These are phyloP conservation scores for Argyra leucocephala DNA, from an alignment of 2,888 invertebrate genomes.

Conservation along the genomic window DNA sequence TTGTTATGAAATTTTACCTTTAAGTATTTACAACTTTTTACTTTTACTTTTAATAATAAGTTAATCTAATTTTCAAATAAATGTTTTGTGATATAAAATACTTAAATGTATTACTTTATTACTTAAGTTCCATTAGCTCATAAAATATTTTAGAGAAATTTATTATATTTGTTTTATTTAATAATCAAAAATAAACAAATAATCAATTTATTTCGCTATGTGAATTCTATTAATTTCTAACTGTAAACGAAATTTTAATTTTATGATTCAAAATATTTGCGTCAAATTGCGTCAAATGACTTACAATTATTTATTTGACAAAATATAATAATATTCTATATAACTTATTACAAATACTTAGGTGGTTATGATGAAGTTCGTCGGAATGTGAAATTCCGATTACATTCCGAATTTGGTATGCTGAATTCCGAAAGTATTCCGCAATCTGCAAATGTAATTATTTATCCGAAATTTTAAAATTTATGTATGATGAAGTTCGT, in stretches of 20 bases:
- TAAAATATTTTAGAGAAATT: background rate
- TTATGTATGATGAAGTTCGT: too few species aligned
- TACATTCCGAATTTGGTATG: too few species aligned
- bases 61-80: too few species aligned
- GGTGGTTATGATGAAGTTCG: too few species aligned
- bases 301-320: background rate
- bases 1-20: background rate
- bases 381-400: too few species aligned
- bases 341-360: too few species aligned
- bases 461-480: too few species aligned
- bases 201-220: background rate
- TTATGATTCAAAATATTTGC: background rate
- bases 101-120: background rate
- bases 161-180: background rate
- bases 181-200: background rate
- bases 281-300: background rate
- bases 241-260: background rate
- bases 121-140: background rate
- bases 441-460: too few species aligned
- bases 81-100: constrained; percentile 4
- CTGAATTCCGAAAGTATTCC: too few species aligned
- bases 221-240: background rate
- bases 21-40: background rate
- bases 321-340: too few species aligned
- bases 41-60: too few species aligned